Conservation (phyloP, 2,113 vertebrate species). For the Phylloscopus trochilus region DNA sequence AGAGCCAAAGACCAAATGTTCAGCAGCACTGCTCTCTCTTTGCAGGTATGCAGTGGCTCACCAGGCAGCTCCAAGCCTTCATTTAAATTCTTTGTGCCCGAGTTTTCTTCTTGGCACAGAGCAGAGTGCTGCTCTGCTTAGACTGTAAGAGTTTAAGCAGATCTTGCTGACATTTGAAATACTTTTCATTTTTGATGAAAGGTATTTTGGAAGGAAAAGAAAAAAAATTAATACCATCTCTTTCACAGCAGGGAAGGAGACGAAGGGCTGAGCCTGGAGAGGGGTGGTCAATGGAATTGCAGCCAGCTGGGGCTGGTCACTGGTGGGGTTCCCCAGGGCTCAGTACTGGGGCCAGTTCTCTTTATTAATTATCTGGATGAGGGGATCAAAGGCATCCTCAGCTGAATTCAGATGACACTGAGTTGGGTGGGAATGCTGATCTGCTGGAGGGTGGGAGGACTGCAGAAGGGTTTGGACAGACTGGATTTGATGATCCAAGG, state of each 20-base stretch:
- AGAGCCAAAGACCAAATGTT: neutral
- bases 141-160: constrained; percentile 8
- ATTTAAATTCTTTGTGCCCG: neutral
- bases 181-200: constrained; percentile 14
- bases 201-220: constrained; percentile 19
- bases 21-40: neutral
- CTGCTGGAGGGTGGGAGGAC: neutral
- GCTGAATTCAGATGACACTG: neutral
- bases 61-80: neutral
- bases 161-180: constrained; percentile 27
- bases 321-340: neutral
- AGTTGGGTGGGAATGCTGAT: neutral
- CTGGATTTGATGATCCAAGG: neutral
- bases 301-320: neutral
- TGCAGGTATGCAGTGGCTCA: neutral
- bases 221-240: neutral
- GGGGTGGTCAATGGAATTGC: neutral
- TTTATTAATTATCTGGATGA: neutral
- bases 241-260: neutral
- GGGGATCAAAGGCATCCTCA: neutral
- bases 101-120: constrained; percentile 20
- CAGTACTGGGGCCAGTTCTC: neutral
- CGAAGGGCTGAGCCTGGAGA: neutral
- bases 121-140: neutral
- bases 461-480: neutral